Evolutionary conservation across 2,113 vertebrate genomes (phyloP).

Genomic region (Paralichthys olivaceus): DNA sequence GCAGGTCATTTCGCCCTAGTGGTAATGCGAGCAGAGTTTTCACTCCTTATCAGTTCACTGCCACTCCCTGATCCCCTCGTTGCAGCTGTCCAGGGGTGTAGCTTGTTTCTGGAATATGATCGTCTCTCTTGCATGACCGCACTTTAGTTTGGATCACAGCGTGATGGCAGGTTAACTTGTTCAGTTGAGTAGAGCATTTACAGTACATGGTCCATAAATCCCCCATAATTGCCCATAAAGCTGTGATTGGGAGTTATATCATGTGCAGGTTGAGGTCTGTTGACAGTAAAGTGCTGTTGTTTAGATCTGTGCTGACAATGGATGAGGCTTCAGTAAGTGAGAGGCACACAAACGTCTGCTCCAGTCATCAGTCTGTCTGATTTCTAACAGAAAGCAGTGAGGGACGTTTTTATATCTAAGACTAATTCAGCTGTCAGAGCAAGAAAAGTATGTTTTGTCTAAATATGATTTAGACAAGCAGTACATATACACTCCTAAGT

Average conservation of each 20-base stretch:
- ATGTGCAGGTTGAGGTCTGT: conserved; percentile 1
- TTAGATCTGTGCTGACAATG: neutral
- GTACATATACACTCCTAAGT: neutral
- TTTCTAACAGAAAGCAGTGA: conserved; percentile 18
- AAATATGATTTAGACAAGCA: conserved; percentile 1
- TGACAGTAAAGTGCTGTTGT: neutral
- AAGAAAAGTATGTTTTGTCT: conserved; percentile 19
- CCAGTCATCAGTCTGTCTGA: conserved; percentile 11
- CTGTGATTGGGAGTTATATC: conserved; percentile 2
- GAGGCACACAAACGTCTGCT: conserved; percentile 30
- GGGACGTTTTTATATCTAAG: conserved; percentile 27
- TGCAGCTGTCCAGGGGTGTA: conserved; percentile 52
- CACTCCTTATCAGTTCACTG: conserved; percentile 32
- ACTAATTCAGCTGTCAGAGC: conserved; percentile 40
- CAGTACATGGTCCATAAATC: too few species aligned
- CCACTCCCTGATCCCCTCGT: conserved; percentile 17
- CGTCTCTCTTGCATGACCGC: conserved; percentile 34
- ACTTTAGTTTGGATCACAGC: conserved; percentile 13
- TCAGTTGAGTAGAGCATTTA: conserved; percentile 1
- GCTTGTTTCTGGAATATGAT: conserved; percentile 36
- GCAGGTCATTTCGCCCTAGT: neutral
- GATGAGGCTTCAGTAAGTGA: neutral
- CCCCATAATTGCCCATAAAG: neutral
- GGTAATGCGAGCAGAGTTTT: conserved; percentile 22
- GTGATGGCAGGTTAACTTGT: conserved; percentile 32